A percentile compares a stretch with the other conserved stretches of the same genome.
Evolutionary conservation across 2,113 vertebrate species (phyloP).

Genomic region (Leucopternis melanops): DNA sequence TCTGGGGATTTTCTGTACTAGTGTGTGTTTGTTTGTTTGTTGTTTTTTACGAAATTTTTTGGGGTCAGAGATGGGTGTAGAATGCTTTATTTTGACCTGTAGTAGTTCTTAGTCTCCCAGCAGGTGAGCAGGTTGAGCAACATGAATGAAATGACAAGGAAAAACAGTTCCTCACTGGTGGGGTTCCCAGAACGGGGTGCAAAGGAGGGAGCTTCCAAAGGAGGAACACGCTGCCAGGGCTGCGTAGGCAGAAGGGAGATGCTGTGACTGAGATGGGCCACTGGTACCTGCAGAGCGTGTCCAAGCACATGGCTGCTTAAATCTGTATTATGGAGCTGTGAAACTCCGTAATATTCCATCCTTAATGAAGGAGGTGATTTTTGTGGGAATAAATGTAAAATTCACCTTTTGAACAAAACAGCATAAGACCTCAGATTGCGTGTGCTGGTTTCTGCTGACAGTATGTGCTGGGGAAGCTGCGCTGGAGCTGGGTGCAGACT

Average conservation of each 20-base stretch:
- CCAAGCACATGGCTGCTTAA: not conserved
- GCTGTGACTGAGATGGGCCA: not conserved
- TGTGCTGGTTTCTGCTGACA: not conserved
- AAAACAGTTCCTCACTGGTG: not conserved
- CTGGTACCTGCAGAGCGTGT: not conserved
- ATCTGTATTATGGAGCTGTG: rapidly evolving
- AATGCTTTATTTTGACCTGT: not conserved
- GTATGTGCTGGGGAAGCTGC: not conserved
- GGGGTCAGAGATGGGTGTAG: not conserved
- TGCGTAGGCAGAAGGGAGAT: not conserved
- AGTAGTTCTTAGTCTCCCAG: not conserved
- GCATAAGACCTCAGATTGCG: not conserved
- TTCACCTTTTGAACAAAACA: not conserved
- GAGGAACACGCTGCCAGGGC: rapidly evolving
- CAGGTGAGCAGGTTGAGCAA: not conserved
- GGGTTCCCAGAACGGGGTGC: no score
- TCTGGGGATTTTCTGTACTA: not conserved
- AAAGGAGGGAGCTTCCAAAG: not conserved
- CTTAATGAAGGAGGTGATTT: not conserved
- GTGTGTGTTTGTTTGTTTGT: no score
- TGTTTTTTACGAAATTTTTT: not conserved
- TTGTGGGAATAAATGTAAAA: not conserved
- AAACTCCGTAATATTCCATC: not conserved
- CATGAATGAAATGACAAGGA: not conserved
- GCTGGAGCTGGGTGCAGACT: rapidly evolving